These are phyloP conservation scores for Scaptomyza cyrtandrae DNA, from an alignment of 2,888 invertebrate species.

Conservation along the genomic window DNA sequence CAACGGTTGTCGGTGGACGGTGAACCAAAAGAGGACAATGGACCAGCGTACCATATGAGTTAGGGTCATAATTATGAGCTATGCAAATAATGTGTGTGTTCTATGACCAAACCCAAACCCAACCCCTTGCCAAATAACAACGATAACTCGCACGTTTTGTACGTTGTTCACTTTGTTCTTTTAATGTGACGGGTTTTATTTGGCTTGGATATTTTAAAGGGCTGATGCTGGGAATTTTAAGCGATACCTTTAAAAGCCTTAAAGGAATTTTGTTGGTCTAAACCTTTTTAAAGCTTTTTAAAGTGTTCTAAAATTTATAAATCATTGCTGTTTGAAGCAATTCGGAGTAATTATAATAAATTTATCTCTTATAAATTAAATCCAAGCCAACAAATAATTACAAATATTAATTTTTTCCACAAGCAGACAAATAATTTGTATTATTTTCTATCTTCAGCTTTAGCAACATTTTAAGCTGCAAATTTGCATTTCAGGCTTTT, in stretches of 20 bases:
- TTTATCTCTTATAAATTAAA: not conserved
- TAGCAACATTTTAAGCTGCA: not conserved
- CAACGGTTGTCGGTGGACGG: not conserved
- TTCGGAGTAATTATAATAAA: no score
- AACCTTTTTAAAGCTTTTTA: no score
- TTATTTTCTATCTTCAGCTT: not conserved
- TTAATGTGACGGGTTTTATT: not conserved
- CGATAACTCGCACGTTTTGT: conserved; percentile 16
- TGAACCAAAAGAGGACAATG: not conserved
- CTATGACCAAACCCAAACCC: not conserved
- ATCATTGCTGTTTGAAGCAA: no score
- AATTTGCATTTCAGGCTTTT: no score
- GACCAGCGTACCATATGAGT: conserved; percentile 23
- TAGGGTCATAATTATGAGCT: conserved; percentile 71
- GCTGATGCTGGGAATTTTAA: not conserved
- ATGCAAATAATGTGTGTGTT: conserved; percentile 63
- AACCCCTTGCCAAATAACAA: not conserved
- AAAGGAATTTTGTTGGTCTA: not conserved
- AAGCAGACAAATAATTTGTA: not conserved
- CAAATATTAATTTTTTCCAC: no score
- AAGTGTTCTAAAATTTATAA: no score
- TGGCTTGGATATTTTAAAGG: no score
- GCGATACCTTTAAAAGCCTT: not conserved
- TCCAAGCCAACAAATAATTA: not conserved
- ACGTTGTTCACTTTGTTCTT: conserved; percentile 65